phyloP scores from a whole-genome alignment of 2,888 invertebrate genomes.

The Sesamia inferens region DNA sequence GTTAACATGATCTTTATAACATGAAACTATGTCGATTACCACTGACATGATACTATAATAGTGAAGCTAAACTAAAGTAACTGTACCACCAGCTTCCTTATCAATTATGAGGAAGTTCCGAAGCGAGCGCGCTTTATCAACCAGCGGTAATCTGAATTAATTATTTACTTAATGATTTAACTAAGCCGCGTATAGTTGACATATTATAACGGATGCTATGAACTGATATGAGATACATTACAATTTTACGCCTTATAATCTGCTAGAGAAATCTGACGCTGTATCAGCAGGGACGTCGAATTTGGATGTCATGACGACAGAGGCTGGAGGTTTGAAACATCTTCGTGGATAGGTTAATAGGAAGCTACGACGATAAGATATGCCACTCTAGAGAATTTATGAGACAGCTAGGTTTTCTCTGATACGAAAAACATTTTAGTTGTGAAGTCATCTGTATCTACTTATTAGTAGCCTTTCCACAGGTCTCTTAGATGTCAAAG shows the following conservation, averaged over 20 bases:
- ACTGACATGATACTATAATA: constrained; percentile 25
- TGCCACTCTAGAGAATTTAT: constrained; percentile 25
- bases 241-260: constrained; percentile 17
- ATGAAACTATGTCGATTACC: constrained; percentile 14
- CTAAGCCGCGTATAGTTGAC: constrained; percentile 12
- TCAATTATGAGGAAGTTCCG: constrained; percentile 32
- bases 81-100: constrained; percentile 36
- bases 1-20: constrained; percentile 18
- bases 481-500: not conserved
- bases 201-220: constrained; percentile 15
- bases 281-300: constrained; percentile 9
- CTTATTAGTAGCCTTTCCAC: not conserved
- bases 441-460: not conserved
- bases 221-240: constrained; percentile 7
- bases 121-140: constrained; percentile 32
- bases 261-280: not conserved
- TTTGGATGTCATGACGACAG: not conserved
- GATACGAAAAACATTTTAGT: constrained; percentile 7
- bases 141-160: constrained; percentile 53
- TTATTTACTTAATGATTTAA: constrained; percentile 46
- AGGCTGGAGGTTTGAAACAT: not conserved
- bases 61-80: constrained; percentile 24
- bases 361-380: constrained; percentile 24
- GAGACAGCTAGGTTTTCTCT: constrained; percentile 14
- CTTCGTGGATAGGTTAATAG: constrained; percentile 8